Conservation (phyloP, 2,113 vertebrate species). For the Charina bottae region DNA sequence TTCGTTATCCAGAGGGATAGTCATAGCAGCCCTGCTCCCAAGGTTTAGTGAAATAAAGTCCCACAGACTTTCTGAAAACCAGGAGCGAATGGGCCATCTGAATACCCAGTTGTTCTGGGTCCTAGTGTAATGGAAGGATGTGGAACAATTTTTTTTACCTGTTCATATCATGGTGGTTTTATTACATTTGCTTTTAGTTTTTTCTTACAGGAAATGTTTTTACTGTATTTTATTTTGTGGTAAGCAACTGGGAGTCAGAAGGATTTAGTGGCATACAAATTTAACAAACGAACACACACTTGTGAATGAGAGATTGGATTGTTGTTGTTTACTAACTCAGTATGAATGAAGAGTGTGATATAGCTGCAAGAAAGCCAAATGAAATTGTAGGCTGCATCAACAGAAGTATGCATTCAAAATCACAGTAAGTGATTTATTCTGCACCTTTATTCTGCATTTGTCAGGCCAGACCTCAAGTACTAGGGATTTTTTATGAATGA, state of each 20-base stretch:
- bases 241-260: background rate
- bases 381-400: background rate
- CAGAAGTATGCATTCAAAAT: background rate
- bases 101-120: background rate
- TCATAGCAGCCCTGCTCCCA: background rate
- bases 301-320: background rate
- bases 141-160: background rate
- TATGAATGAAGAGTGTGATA: background rate
- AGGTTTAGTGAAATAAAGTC: background rate
- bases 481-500: background rate
- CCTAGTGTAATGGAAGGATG: background rate
- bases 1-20: background rate
- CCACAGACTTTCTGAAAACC: background rate
- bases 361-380: background rate
- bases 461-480: background rate
- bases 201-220: background rate
- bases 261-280: background rate
- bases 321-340: background rate
- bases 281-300: background rate
- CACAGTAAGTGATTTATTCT: background rate
- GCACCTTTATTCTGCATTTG: background rate
- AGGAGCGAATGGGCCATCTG: background rate
- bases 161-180: background rate
- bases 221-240: background rate
- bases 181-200: background rate